A percentile compares a stretch with the other conserved stretches of the same genome.
Evolutionary conservation across 30 jellyfish, hydroid and myxozoan genomes (phyloP).

Genomic region (Aurelia sp.): DNA sequence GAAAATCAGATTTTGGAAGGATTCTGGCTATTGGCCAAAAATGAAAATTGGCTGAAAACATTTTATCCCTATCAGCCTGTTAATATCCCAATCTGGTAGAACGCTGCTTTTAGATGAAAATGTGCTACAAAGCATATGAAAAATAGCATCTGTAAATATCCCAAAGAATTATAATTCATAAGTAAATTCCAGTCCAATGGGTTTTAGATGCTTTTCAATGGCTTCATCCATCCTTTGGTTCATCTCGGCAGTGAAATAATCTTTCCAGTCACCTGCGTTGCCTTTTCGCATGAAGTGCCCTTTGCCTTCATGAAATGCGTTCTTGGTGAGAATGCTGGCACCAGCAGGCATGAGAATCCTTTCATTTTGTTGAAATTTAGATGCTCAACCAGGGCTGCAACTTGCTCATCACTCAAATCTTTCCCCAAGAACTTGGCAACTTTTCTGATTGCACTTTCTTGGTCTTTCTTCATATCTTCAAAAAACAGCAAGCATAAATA

Average conservation of each 20-base stretch:
- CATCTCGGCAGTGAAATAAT: constrained; percentile 21
- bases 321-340: too few relatives aligned
- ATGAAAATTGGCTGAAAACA: too few relatives aligned
- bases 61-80: too few relatives aligned
- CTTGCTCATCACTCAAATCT: background rate
- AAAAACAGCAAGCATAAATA: constrained; percentile 10
- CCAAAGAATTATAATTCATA: background rate
- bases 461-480: constrained; percentile 7
- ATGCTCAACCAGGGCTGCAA: too few relatives aligned
- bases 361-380: background rate
- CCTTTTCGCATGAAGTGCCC: constrained; percentile 30
- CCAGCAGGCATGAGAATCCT: background rate
- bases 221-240: constrained; percentile 14
- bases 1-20: too few relatives aligned
- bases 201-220: constrained; percentile 16
- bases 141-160: too few relatives aligned
- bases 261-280: constrained; percentile 29
- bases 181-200: constrained; percentile 22
- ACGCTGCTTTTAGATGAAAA: too few relatives aligned
- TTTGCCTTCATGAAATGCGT: too few relatives aligned
- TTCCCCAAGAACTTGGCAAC: background rate
- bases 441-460: background rate
- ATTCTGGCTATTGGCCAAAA: too few relatives aligned
- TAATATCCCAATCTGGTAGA: too few relatives aligned
- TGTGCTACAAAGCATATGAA: too few relatives aligned